Base-by-base conservation (phyloP, 2,888 invertebrate species). In the Zaprionus obscuricornis region DNA sequence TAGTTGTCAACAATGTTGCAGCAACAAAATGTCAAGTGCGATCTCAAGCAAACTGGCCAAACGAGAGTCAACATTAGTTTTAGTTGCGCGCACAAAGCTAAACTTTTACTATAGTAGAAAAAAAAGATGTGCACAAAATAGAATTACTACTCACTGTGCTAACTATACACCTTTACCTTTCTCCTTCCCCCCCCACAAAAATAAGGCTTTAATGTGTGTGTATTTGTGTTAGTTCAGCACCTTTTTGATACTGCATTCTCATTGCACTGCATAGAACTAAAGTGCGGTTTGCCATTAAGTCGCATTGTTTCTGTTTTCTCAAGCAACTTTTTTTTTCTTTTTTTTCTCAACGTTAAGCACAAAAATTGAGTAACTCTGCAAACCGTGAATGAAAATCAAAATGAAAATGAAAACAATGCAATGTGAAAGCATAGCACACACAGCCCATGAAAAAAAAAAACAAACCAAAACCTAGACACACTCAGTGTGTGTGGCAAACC, bases 331-430 rank as follows among this genome's bases (percentile, higher is more conserved):
- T 63, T 29, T 55, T 36, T n/a, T n/a, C n/a, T n/a, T n/a, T n/a
- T n/a, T n/a, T n/a, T n/a, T n/a, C n/a, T n/a, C n/a, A n/a, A n/a
- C 69, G 74, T 66, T 62, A 58, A 73, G 82, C 77, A 37, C 67
- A 65, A 65, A 83, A 85, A 78, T 82, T 78, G 79, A 78, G 78
- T 78, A 82, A 85, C 85, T n/a, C n/a, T 78, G 67, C 85, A 82
- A n/a, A n/a, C n/a, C 71, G 83, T 83, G 85, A 78, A 78, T 74
- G 85, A 85, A 78, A 78, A 83, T 58, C 83, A 78, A 78, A 78
- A 78, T 74, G 85, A 85, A 78, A 78, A 83, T 58, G 85, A 78
- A 78, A 78, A 78, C 79, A 83, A 78, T 62, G 70, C 82, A 52
- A 58, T 27, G 45, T n/a, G n/a, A n/a, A n/a, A n/a, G n/a, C n/a